phyloP scores from a whole-genome alignment of 1,140 invertebrate species.

The Drosophila nasuta region DNA sequence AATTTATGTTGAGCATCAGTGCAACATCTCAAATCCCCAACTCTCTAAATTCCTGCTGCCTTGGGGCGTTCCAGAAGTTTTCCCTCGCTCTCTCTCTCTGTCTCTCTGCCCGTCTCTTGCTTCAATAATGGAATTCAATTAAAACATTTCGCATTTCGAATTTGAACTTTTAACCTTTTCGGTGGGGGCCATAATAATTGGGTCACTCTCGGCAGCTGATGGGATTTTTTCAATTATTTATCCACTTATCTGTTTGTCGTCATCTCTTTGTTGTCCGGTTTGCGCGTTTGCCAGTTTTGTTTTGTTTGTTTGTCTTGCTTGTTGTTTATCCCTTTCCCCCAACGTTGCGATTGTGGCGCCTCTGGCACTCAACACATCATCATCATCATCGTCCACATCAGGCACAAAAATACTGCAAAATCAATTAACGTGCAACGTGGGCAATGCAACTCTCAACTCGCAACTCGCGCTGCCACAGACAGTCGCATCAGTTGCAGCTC shows the following conservation, averaged over 20 bases:
- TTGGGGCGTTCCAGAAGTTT: neutral
- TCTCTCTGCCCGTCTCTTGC: too few species aligned
- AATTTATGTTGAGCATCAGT: constrained; percentile 20
- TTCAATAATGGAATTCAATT: constrained; percentile 51
- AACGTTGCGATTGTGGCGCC: neutral
- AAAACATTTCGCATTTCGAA: constrained; percentile 52
- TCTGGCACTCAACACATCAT: constrained; percentile 23
- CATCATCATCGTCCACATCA: too few species aligned
- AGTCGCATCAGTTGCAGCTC: constrained; percentile 5
- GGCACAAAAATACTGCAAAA: constrained; percentile 41
- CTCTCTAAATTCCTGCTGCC: too few species aligned
- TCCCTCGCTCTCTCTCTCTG: neutral
- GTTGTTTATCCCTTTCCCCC: neutral
- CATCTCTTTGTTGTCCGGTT: constrained; percentile 62
- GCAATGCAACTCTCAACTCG: constrained; percentile 3
- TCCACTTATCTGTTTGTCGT: constrained; percentile 62
- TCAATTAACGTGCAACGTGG: constrained; percentile 54
- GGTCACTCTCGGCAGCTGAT: constrained; percentile 65
- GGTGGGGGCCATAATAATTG: constrained; percentile 43
- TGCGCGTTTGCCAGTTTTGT: constrained; percentile 9
- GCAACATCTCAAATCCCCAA: too few species aligned
- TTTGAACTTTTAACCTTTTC: constrained; percentile 69
- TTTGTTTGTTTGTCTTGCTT: constrained; percentile 17
- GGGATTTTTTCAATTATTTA: constrained; percentile 65
- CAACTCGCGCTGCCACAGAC: neutral